These are phyloP conservation scores for Catharus ustulatus DNA, from an alignment of 2,797 vertebrate genomes.

Conservation along the genomic window DNA sequence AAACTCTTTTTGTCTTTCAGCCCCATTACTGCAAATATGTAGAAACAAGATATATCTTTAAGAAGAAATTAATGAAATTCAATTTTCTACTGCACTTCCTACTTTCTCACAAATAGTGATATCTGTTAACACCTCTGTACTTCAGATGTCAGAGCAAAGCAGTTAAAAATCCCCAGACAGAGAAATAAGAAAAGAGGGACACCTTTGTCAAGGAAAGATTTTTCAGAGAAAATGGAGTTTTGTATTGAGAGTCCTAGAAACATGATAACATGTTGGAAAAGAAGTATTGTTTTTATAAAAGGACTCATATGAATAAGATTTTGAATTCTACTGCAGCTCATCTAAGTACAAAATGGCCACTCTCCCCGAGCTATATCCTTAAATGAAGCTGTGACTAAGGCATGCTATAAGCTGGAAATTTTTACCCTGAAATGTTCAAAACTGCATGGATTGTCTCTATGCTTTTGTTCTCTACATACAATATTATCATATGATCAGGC, in stretches of 20 bases:
- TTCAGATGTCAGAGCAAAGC: background rate
- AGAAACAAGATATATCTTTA: background rate
- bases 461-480: background rate
- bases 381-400: background rate
- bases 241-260: background rate
- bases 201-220: background rate
- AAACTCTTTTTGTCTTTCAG: background rate
- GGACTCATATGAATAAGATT: background rate
- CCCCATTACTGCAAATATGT: background rate
- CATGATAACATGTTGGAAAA: background rate
- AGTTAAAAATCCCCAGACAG: background rate
- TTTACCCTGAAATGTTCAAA: background rate
- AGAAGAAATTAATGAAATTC: background rate
- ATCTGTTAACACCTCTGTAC: background rate
- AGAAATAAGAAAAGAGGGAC: background rate
- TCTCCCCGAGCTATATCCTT: background rate
- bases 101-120: background rate
- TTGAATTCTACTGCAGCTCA: background rate
- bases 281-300: background rate
- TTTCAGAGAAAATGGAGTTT: background rate
- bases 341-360: background rate
- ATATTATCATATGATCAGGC: background rate
- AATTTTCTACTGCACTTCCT: background rate
- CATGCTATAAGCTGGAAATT: background rate
- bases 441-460: background rate